Evolutionary conservation across 2,888 invertebrate genomes (phyloP).

Genomic region (Nebria salina): DNA sequence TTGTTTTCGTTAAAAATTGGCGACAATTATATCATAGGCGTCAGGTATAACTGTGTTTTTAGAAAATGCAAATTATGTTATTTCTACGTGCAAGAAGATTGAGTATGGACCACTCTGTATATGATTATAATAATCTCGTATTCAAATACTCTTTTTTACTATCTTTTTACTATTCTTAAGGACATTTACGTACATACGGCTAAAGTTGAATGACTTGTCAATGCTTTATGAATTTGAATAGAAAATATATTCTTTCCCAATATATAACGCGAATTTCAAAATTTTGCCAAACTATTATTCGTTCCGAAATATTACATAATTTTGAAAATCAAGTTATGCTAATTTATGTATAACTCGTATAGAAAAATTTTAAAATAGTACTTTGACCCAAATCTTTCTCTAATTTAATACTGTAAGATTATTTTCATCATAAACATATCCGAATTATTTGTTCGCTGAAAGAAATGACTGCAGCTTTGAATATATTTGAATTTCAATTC

Average conservation of each 20-base stretch:
- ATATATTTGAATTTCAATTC: constrained; percentile 1
- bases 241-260: not conserved
- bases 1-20: no score
- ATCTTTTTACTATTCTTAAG: constrained; percentile 1
- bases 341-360: not conserved
- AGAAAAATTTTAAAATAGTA: not conserved
- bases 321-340: not conserved
- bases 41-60: no score
- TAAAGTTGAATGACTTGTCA: not conserved
- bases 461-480: not conserved
- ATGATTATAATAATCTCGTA: not conserved
- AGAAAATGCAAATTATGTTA: no score
- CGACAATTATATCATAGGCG: no score
- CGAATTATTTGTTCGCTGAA: not conserved
- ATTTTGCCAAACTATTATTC: not conserved
- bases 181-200: not conserved
- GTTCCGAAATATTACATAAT: not conserved
- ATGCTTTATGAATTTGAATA: not conserved
- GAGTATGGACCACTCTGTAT: not conserved
- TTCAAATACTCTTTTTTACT: not conserved
- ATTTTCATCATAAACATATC: constrained; percentile 1
- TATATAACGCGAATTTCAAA: not conserved
- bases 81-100: no score
- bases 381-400: not conserved
- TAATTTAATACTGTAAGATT: constrained; percentile 1